Evolutionary conservation across 1,140 invertebrate species (phyloP), one percentile per base, ranked within the genome.

Genomic region (Calosoma granatense): DNA sequence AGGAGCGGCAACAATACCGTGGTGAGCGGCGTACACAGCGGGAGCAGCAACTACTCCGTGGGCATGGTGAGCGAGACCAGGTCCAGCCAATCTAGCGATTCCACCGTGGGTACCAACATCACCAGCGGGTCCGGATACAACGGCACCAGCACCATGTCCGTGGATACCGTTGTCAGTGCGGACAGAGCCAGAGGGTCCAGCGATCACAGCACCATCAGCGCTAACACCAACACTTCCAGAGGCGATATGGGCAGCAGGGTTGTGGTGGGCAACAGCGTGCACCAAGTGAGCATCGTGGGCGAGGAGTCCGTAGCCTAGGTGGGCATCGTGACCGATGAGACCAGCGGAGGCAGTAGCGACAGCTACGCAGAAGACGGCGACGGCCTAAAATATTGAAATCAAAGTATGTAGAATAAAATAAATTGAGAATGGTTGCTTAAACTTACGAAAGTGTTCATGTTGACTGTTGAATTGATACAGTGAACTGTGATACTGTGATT

Each of bases 341-440:
- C 59, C 62, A n/a, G 67, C 67, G 56, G 59, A 64, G 56, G 59
- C 65, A 20, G 61, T 63, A 26, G 64, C 36, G 20, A 58, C 56
- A 47, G 58, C 57, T 20, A 66, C 54, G 41, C 64, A 61, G 55
- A 66, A 59, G 17, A 63, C 53, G 43, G 60, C 60, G 26, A 65
- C 55, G 21, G 23, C 17, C n/a, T 36, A 55, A 14, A 20, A 22
- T 4, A 19, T 30, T 6, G n/a, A n/a, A n/a, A n/a, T n/a, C n/a
- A n/a, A n/a, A n/a, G n/a, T n/a, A n/a, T n/a, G n/a, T n/a, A n/a
- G n/a, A n/a, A n/a, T n/a, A n/a, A n/a, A n/a, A n/a, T n/a, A n/a
- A n/a, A n/a, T n/a, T n/a, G n/a, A n/a, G n/a, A n/a, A n/a, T n/a
- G n/a, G n/a, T n/a, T n/a, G n/a, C n/a, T n/a, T n/a, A n/a, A n/a